A percentile compares a stretch with the other conserved stretches of the same genome.
Evolutionary conservation across 2,113 vertebrate species (phyloP).

Genomic region (Rynchops niger): DNA sequence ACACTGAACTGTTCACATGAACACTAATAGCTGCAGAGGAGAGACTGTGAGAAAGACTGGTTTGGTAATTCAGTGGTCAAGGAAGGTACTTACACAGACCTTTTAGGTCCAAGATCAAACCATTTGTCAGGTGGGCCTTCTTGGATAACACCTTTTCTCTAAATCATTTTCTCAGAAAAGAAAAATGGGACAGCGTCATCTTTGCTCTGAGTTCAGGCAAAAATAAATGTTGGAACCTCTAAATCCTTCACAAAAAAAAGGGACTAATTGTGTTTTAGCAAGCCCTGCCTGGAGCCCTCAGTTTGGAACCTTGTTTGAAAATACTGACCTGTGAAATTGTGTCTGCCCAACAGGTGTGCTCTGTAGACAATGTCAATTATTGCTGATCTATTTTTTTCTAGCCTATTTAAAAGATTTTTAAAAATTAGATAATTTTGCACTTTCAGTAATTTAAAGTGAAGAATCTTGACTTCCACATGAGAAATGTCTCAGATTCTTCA

Average conservation of each 20-base stretch:
- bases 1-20: not conserved
- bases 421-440: not conserved
- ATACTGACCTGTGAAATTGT: not conserved
- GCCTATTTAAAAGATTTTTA: not conserved
- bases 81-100: not conserved
- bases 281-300: not conserved
- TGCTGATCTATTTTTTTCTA: not conserved
- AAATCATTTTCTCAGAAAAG: not conserved
- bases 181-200: not conserved
- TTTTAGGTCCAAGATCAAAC: not conserved
- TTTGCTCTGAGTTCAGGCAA: not conserved
- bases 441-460: not conserved
- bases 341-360: not conserved
- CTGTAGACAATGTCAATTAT: not conserved
- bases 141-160: not conserved
- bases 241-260: not conserved
- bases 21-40: not conserved
- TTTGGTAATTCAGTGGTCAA: not conserved
- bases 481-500: not conserved
- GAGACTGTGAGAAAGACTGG: not conserved
- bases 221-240: not conserved
- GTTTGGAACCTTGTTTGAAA: not conserved
- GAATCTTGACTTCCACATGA: not conserved
- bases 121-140: not conserved
- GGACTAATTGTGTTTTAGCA: not conserved